Conservation (phyloP, 2,113 vertebrate genomes). For the Ameiurus melas region DNA sequence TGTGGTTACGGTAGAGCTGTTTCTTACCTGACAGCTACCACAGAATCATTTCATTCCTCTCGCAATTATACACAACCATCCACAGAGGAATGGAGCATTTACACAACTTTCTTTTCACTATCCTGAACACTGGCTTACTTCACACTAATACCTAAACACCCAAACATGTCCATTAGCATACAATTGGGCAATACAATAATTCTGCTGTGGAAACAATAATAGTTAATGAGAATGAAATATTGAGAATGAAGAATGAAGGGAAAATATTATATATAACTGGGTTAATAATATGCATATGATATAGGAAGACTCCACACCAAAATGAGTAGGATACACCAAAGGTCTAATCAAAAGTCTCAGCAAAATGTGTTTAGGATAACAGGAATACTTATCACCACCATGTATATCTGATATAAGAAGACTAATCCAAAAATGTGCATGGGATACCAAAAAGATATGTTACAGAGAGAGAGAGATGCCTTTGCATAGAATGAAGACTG, state of each 20-base stretch:
- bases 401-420: no score
- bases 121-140: not conserved
- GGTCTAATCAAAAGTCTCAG: not conserved
- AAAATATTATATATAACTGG: no score
- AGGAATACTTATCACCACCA: not conserved
- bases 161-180: slow-evolving; percentile 27
- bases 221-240: not conserved
- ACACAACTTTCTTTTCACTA: not conserved
- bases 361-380: not conserved
- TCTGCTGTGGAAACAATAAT: slow-evolving; percentile 39
- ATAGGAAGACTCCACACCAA: not conserved
- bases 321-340: not conserved
- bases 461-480: no score
- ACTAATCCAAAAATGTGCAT: not conserved
- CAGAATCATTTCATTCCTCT: slow-evolving; percentile 63
- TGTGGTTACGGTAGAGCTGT: slow-evolving; percentile 63
- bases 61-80: slow-evolving; percentile 63
- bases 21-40: slow-evolving; percentile 76
- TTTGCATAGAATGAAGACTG: no score
- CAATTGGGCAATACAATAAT: slow-evolving; percentile 27
- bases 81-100: not conserved
- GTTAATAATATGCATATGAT: not conserved
- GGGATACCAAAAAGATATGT: no score
- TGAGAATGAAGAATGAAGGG: no score
- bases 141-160: not conserved